Evolutionary conservation across 2,888 invertebrate genomes (phyloP).

Genomic region (Cerastis leucographa): DNA sequence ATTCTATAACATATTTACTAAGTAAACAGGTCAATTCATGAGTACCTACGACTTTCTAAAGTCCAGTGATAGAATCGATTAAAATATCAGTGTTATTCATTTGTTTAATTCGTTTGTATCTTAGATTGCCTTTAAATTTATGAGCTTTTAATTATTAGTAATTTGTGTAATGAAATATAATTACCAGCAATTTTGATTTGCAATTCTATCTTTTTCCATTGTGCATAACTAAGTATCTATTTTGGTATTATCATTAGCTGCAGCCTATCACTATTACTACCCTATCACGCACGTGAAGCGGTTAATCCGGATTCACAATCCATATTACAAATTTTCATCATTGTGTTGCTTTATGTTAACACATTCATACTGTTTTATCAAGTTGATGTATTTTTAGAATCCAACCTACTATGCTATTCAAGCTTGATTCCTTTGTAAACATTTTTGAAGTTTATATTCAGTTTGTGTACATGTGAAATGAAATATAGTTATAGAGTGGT

Average conservation of each 20-base stretch:
- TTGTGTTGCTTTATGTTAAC: constrained; percentile 85
- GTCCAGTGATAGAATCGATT: constrained; percentile 63
- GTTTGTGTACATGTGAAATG: constrained; percentile 68
- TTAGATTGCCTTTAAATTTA: not conserved
- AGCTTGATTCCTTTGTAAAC: constrained; percentile 86
- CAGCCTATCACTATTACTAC: constrained; percentile 64
- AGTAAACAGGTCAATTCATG: constrained; percentile 65
- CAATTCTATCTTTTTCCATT: constrained; percentile 52
- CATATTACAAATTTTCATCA: constrained; percentile 83
- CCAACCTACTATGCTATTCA: constrained; percentile 80
- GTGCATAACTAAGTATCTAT: constrained; percentile 57
- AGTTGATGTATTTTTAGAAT: constrained; percentile 89
- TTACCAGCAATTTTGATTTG: constrained; percentile 23
- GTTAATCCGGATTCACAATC: constrained; percentile 84
- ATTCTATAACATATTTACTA: constrained; percentile 40
- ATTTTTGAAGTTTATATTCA: constrained; percentile 74
- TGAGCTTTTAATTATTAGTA: not conserved
- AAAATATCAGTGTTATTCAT: constrained; percentile 51
- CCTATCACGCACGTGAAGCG: constrained; percentile 73
- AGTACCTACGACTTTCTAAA: constrained; percentile 73
- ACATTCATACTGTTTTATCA: constrained; percentile 88
- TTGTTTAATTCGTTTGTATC: constrained; percentile 25
- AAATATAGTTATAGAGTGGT: constrained; percentile 66
- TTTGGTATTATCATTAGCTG: constrained; percentile 64
- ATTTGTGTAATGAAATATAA: constrained; percentile 3